Conservation (phyloP, 92 coral and sea anemone species). For the Porites lobata region DNA sequence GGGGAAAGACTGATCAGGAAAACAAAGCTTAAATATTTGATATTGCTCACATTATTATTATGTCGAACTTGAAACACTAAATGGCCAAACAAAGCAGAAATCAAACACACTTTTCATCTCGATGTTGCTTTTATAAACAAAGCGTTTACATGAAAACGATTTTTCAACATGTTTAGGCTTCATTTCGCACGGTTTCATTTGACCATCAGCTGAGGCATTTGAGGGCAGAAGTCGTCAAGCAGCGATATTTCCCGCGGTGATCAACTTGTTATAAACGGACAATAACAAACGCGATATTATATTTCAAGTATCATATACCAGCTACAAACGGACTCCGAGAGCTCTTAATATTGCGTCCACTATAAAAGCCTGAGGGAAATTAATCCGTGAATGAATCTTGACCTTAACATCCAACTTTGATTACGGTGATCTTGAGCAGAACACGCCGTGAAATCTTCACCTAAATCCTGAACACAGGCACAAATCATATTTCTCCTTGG, state of each 20-base stretch:
- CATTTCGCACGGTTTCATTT: too few species aligned
- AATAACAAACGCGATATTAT: slow-evolving; percentile 27
- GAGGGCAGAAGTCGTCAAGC: neutral
- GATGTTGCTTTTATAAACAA: slow-evolving; percentile 20
- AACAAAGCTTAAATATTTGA: too few species aligned
- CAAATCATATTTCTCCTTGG: neutral
- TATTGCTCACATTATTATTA: too few species aligned
- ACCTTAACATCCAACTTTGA: slow-evolving; percentile 8
- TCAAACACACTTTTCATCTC: neutral
- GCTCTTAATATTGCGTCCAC: slow-evolving; percentile 24
- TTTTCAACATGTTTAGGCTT: neutral
- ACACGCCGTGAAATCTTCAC: neutral
- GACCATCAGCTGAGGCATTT: too few species aligned
- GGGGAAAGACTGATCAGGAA: too few species aligned
- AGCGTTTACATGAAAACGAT: neutral
- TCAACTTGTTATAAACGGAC: neutral
- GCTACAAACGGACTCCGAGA: slow-evolving; percentile 9
- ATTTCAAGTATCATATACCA: slow-evolving; percentile 11
- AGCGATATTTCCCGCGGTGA: neutral
- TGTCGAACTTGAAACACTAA: too few species aligned
- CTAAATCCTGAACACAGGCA: too few species aligned
- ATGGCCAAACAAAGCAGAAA: neutral
- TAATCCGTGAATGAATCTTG: slow-evolving; percentile 57
- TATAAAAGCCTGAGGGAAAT: slow-evolving; percentile 9
- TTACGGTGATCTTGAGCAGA: neutral